Percentiles rank a stretch among this genome's conserved stretches.
These are phyloP conservation scores for Lagopus muta DNA, from an alignment of 2,113 vertebrate genomes.

Conservation along the genomic window DNA sequence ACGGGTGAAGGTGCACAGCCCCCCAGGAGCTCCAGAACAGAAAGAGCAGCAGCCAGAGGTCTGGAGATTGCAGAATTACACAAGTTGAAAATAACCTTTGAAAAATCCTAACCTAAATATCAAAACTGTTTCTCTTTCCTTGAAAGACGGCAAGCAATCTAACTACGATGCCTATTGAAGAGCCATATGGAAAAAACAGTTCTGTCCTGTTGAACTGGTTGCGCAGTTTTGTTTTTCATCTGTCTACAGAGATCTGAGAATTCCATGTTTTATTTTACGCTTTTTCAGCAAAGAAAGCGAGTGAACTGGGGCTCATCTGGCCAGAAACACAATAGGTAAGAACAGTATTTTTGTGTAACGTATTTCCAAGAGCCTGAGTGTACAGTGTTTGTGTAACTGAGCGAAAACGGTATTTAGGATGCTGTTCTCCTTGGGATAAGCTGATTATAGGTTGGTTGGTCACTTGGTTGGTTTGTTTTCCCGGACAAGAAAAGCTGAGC, in stretches of 20 bases:
- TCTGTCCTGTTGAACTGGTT: conserved; percentile 27
- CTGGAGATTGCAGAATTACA: not conserved
- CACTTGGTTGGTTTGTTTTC: conserved; percentile 12
- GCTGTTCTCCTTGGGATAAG: conserved; percentile 35
- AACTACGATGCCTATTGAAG: not conserved
- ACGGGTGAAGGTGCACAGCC: fast-evolving
- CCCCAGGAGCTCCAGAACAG: not conserved
- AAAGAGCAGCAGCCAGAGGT: fast-evolving
- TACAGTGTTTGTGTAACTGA: not conserved
- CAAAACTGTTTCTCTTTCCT: not conserved
- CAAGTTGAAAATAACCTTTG: not conserved
- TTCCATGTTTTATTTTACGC: not conserved
- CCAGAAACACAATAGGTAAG: conserved; percentile 58
- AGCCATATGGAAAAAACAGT: conserved; percentile 67
- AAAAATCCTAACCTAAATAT: not conserved
- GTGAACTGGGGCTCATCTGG: conserved; percentile 13
- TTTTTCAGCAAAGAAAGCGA: not conserved
- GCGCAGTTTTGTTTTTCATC: conserved; percentile 53
- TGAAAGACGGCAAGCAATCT: not conserved
- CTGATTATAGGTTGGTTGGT: conserved; percentile 31
- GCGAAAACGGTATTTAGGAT: conserved; percentile 2
- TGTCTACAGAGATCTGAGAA: conserved; percentile 49
- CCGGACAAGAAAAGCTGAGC: not conserved
- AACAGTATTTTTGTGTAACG: not conserved
- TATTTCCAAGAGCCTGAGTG: not conserved